Conservation (phyloP, 2,113 vertebrate genomes). For the Gambusia affinis region DNA sequence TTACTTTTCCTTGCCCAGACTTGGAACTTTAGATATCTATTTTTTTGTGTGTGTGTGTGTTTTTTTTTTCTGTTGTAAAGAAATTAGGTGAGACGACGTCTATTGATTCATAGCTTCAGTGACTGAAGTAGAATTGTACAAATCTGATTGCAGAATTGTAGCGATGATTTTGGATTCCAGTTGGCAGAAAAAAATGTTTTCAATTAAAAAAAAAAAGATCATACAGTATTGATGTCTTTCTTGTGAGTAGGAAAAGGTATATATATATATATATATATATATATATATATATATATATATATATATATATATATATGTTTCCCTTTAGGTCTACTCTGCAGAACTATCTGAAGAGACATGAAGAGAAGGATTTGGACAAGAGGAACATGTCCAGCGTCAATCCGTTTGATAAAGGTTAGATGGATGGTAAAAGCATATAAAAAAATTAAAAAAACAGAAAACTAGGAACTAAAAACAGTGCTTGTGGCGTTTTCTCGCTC, state of each 20-base stretch:
- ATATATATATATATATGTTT: not conserved
- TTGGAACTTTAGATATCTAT: no score
- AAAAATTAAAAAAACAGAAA: not conserved
- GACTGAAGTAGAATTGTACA: no score
- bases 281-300: not conserved
- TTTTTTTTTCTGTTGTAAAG: no score
- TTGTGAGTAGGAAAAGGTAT: not conserved
- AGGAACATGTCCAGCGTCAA: slow-evolving; percentile 58
- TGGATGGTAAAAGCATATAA: not conserved
- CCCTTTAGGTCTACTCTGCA: slow-evolving; percentile 87
- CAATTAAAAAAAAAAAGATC: not conserved
- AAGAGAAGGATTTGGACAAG: slow-evolving; percentile 68
- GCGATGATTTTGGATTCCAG: not conserved
- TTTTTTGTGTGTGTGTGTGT: no score
- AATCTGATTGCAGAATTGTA: not conserved
- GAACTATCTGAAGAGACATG: slow-evolving; percentile 88
- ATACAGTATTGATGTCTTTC: not conserved
- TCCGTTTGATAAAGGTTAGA: slow-evolving; percentile 88
- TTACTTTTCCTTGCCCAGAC: no score
- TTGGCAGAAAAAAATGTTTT: not conserved
- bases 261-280: not conserved
- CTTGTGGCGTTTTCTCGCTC: not conserved
- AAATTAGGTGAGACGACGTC: no score
- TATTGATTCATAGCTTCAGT: no score
- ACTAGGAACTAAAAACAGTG: not conserved